phyloP scores from a whole-genome alignment of 2,888 invertebrate species.

The Acrobasis suavella region DNA sequence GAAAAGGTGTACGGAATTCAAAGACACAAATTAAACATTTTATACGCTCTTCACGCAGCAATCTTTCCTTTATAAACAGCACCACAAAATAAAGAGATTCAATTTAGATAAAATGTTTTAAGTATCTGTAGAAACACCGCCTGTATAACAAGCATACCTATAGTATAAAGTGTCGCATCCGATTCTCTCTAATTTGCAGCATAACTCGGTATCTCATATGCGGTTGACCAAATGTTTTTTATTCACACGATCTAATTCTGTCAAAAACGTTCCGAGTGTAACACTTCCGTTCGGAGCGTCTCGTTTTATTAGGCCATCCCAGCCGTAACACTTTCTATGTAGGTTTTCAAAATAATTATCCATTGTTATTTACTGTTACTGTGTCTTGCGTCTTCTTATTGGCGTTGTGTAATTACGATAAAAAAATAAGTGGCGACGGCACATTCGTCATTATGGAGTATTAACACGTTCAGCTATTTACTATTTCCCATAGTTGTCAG shows the following conservation, averaged over 20 bases:
- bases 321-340: constrained; percentile 35
- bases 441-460: constrained; percentile 62
- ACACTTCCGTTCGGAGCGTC: constrained; percentile 51
- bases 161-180: constrained; percentile 33
- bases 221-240: constrained; percentile 60
- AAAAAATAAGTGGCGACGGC: constrained; percentile 44
- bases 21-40: too few relatives aligned
- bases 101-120: too few relatives aligned
- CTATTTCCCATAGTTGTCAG: constrained; percentile 77
- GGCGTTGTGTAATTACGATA: constrained; percentile 31
- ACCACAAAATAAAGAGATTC: too few relatives aligned
- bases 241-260: constrained; percentile 69
- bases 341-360: constrained; percentile 32
- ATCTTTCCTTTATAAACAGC: too few relatives aligned
- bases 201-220: constrained; percentile 34
- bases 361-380: constrained; percentile 43
- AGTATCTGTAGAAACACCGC: neutral
- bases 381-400: constrained; percentile 38
- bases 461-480: constrained; percentile 63
- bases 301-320: constrained; percentile 50
- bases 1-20: too few relatives aligned
- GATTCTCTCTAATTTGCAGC: constrained; percentile 7
- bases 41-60: too few relatives aligned
- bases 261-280: constrained; percentile 53
- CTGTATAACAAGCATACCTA: neutral